These are phyloP conservation scores for Phalera bucephala DNA, from an alignment of 2,888 invertebrate species.

Conservation along the genomic window DNA sequence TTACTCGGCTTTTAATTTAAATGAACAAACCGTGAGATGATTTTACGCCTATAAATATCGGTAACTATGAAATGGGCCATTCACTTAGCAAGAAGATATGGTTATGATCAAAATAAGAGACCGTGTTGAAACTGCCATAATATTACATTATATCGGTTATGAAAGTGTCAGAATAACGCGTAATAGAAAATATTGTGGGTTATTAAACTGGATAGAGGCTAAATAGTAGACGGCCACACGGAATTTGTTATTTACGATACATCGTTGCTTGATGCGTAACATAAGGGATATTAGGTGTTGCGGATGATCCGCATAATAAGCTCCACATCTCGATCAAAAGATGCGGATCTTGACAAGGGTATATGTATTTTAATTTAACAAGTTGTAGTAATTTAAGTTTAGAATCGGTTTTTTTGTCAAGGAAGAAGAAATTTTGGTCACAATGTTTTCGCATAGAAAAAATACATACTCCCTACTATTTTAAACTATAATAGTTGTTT, in stretches of 20 bases:
- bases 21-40: constrained; percentile 65
- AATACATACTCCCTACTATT: too few relatives aligned
- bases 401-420: too few relatives aligned
- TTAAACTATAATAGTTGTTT: too few relatives aligned
- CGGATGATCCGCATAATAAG: too few relatives aligned
- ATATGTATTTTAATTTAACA: too few relatives aligned
- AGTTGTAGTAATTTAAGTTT: too few relatives aligned
- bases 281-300: too few relatives aligned
- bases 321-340: too few relatives aligned
- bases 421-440: too few relatives aligned
- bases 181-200: constrained; percentile 38
- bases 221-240: constrained; percentile 24
- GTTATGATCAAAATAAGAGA: constrained; percentile 31
- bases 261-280: too few relatives aligned
- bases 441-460: too few relatives aligned
- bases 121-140: constrained; percentile 36
- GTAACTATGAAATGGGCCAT: constrained; percentile 41
- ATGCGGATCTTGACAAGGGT: too few relatives aligned
- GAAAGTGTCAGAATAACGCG: constrained; percentile 44
- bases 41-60: constrained; percentile 56
- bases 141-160: constrained; percentile 34
- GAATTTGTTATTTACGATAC: constrained; percentile 1
- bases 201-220: constrained; percentile 37
- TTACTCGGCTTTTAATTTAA: constrained; percentile 67
- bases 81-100: constrained; percentile 32